phyloP scores from a whole-genome alignment of 1,140 invertebrate species.

The Hydropsyche tenuis region DNA sequence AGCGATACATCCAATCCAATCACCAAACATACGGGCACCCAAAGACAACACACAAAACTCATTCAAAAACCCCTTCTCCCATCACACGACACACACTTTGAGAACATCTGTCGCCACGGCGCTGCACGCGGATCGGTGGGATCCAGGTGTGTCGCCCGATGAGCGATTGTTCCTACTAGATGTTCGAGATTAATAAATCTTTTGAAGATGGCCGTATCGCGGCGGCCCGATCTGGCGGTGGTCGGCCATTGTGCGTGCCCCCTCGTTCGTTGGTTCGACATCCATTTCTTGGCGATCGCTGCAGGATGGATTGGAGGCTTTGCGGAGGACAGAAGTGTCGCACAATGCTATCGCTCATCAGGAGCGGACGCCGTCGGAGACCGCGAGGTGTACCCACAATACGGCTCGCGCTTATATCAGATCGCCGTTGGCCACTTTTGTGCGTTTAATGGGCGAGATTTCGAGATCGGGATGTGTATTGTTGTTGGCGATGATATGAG shows the following conservation, averaged over 20 bases:
- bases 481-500: too few species aligned
- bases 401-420: background rate
- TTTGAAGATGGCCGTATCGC: slow-evolving; percentile 38
- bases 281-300: background rate
- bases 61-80: too few species aligned
- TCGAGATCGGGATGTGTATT: too few species aligned
- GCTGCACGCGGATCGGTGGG: background rate
- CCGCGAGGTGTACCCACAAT: background rate
- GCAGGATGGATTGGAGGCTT: slow-evolving; percentile 36
- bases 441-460: background rate
- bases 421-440: slow-evolving; percentile 8
- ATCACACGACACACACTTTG: background rate
- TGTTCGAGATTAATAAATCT: slow-evolving; percentile 48
- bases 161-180: slow-evolving; percentile 34
- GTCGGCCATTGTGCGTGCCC: background rate
- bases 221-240: too few species aligned
- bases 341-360: slow-evolving; percentile 47
- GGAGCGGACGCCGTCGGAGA: slow-evolving; percentile 38
- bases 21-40: too few species aligned
- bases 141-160: slow-evolving; percentile 34
- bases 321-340: slow-evolving; percentile 44
- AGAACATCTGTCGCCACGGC: background rate
- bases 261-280: background rate
- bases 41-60: too few species aligned
- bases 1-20: too few species aligned